Conservation (phyloP, 2,888 invertebrate species). For the Ophonus ardosiacus region DNA sequence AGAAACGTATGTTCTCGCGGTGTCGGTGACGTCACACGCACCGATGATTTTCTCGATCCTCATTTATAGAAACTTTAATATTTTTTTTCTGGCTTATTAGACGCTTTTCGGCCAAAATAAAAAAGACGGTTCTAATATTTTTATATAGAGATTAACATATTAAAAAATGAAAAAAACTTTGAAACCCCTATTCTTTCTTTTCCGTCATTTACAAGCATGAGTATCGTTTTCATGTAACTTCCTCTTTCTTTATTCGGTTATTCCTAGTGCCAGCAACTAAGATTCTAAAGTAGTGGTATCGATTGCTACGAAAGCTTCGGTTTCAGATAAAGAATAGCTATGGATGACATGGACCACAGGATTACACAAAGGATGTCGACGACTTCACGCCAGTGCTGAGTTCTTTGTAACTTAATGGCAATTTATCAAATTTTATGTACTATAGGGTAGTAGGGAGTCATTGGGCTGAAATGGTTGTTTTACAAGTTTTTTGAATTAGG, state of each 20-base stretch:
- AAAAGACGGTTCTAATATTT: too few relatives aligned
- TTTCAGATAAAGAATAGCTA: slow-evolving; percentile 8
- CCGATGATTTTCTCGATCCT: too few relatives aligned
- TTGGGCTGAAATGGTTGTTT: background rate
- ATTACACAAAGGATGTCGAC: background rate
- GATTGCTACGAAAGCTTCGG: background rate
- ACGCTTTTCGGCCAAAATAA: too few relatives aligned
- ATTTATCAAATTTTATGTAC: slow-evolving; percentile 22
- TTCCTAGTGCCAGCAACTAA: background rate
- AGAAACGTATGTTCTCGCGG: too few relatives aligned
- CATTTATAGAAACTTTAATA: too few relatives aligned
- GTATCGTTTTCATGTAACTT: too few relatives aligned
- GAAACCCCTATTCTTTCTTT: too few relatives aligned
- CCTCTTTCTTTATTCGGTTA: background rate
- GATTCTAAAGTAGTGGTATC: background rate
- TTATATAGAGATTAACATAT: too few relatives aligned
- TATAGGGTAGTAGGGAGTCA: background rate
- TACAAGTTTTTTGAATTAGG: slow-evolving; percentile 1
- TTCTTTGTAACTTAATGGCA: background rate
- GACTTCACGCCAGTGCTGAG: background rate
- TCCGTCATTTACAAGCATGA: too few relatives aligned
- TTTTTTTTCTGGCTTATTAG: too few relatives aligned
- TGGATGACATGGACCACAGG: background rate
- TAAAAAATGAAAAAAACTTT: too few relatives aligned
- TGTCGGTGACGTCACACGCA: too few relatives aligned